These are phyloP conservation scores for Drosophila cardini DNA, from an alignment of 1,140 invertebrate genomes.

Conservation along the genomic window DNA sequence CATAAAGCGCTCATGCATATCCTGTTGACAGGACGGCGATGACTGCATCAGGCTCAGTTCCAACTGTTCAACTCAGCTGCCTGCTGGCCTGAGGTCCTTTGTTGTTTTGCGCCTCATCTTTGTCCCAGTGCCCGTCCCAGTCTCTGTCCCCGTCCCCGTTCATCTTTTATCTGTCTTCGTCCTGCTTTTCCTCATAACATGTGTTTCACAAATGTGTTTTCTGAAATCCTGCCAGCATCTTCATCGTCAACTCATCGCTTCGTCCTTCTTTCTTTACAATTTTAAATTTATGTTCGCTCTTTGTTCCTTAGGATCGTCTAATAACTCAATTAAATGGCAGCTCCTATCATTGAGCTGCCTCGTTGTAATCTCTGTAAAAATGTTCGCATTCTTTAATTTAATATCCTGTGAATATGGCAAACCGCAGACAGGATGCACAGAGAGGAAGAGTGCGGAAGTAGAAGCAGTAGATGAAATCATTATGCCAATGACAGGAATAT, in stretches of 20 bases:
- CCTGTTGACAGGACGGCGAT: constrained; percentile 71
- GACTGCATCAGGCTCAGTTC: constrained; percentile 39
- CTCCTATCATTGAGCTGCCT: constrained; percentile 57
- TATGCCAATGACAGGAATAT: constrained; percentile 77
- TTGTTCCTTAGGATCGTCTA: constrained; percentile 56
- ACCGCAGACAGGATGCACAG: constrained; percentile 66
- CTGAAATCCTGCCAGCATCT: constrained; percentile 43
- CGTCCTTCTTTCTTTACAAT: constrained; percentile 31
- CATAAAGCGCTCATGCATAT: constrained; percentile 74
- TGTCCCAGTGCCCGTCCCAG: neutral
- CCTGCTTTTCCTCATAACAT: constrained; percentile 56
- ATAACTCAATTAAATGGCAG: constrained; percentile 78
- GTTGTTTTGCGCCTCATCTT: constrained; percentile 38
- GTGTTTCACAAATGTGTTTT: constrained; percentile 77
- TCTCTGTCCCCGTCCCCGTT: constrained; percentile 1
- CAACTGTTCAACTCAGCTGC: constrained; percentile 6
- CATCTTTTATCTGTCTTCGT: constrained; percentile 22
- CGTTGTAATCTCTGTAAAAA: constrained; percentile 69
- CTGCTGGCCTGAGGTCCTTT: constrained; percentile 43
- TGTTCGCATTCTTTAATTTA: constrained; percentile 73
- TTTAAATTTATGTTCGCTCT: constrained; percentile 36
- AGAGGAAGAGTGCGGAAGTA: neutral
- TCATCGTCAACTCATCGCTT: constrained; percentile 16
- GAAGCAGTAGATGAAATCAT: constrained; percentile 58
- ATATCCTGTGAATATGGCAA: constrained; percentile 70